phyloP scores from a whole-genome alignment of 2,888 invertebrate species.

The Hirtodrosophila alboralis region DNA sequence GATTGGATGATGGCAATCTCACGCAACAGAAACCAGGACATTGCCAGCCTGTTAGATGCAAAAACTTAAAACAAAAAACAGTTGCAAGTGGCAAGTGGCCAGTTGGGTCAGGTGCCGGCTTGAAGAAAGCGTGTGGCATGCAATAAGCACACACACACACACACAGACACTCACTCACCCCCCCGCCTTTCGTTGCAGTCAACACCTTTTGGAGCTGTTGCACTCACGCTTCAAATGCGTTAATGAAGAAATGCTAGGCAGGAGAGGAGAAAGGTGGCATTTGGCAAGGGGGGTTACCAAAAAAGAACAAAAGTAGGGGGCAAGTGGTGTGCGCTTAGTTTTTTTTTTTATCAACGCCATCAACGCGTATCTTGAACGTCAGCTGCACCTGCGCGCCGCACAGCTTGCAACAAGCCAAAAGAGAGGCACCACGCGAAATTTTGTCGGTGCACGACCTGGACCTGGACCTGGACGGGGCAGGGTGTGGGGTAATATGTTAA shows the following conservation, averaged over 20 bases:
- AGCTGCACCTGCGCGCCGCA: slow-evolving; percentile 64
- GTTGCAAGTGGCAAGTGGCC: slow-evolving; percentile 5
- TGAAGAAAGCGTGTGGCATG: slow-evolving; percentile 62
- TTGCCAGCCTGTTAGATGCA: slow-evolving; percentile 23
- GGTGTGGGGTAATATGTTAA: slow-evolving; percentile 12
- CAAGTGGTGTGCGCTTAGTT: slow-evolving; percentile 35
- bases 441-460: slow-evolving; percentile 12
- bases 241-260: background rate
- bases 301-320: too few species aligned
- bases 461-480: too few species aligned
- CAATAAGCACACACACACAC: too few species aligned
- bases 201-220: slow-evolving; percentile 2
- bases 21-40: slow-evolving; percentile 22
- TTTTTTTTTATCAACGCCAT: slow-evolving; percentile 39
- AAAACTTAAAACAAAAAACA: too few species aligned
- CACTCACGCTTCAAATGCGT: slow-evolving; percentile 29
- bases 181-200: background rate
- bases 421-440: slow-evolving; percentile 15
- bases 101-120: slow-evolving; percentile 7
- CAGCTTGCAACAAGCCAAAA: slow-evolving; percentile 19
- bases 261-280: too few species aligned
- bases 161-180: too few species aligned
- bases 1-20: slow-evolving; percentile 68
- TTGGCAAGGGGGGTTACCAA: too few species aligned
- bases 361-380: slow-evolving; percentile 43